phyloP scores from a whole-genome alignment of 2,113 vertebrate genomes.

The Oncorhynchus clarkii region DNA sequence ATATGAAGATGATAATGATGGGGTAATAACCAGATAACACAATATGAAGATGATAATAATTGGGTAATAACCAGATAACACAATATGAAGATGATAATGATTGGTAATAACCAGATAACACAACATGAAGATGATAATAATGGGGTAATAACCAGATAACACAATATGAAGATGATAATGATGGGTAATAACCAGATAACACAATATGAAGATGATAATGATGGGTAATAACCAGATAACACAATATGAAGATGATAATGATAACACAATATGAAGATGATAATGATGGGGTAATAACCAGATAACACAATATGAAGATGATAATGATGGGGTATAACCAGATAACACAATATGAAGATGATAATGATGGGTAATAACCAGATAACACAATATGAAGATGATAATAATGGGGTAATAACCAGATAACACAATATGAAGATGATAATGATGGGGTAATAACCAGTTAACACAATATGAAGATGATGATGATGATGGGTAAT shows the following conservation, averaged over 20 bases:
- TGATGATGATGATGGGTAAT: too few relatives aligned
- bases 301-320: too few relatives aligned
- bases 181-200: too few relatives aligned
- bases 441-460: too few relatives aligned
- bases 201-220: too few relatives aligned
- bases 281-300: not conserved
- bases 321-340: too few relatives aligned
- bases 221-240: too few relatives aligned
- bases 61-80: not conserved
- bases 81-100: not conserved
- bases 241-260: not conserved
- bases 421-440: too few relatives aligned
- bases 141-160: not conserved
- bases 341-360: not conserved
- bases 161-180: too few relatives aligned
- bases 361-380: not conserved
- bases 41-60: slow-evolving; percentile 12
- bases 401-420: too few relatives aligned
- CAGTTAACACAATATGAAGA: too few relatives aligned
- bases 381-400: too few relatives aligned
- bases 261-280: not conserved
- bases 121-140: slow-evolving; percentile 4
- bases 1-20: not conserved
- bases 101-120: not conserved
- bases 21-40: not conserved